Base-by-base conservation (phyloP, 2,888 invertebrate genomes). In the Thalpophila matura region DNA sequence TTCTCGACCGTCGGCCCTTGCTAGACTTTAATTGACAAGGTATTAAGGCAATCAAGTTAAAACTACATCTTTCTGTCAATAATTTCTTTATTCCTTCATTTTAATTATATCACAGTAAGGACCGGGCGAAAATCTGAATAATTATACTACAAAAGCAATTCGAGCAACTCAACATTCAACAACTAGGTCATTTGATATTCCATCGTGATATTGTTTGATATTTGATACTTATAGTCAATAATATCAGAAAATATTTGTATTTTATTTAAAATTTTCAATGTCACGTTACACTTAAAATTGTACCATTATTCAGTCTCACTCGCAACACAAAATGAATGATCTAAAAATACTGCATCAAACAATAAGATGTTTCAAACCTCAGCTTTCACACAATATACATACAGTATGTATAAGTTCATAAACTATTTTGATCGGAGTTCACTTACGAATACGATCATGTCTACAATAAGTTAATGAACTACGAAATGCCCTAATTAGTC, bases 61-160 rank as follows among this genome's bases (percentile, higher is more conserved):
- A 88, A 90, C 82, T 85, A 83, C 85, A 85, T 79, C 79, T 69
- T 78, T 80, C 81, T 81, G 82, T 84, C 86, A 79, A 86, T 82
- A 82, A 80, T 82, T 81, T 82, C 84, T 87, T 89, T 87, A 86
- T 85, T 86, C 79, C 77, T 80, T 83, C 81, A 80, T 86, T 85
- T 83, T 83, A 85, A 85, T 82, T 88, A 86, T 86, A 94, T 93
- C 93, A 92, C 93, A 94, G 92, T 89, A 91, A 91, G 91, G 94
- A 91, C 94, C 93, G 91, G 93, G 92, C 93, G 94, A 94, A 94
- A 94, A 94, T 91, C 91, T 89, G 91, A 92, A 89, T 69, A 91
- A 91, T 92, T 90, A 93, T 83, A 89, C 91, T 92, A 93, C 87
- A 87, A 89, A 87, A 92, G 90, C 92, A 92, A 73, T 92, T 92